Percentiles rank a stretch among this genome's conserved stretches.
phyloP scores from a whole-genome alignment of 1,140 invertebrate genomes.

The Hypothenemus hampei region DNA sequence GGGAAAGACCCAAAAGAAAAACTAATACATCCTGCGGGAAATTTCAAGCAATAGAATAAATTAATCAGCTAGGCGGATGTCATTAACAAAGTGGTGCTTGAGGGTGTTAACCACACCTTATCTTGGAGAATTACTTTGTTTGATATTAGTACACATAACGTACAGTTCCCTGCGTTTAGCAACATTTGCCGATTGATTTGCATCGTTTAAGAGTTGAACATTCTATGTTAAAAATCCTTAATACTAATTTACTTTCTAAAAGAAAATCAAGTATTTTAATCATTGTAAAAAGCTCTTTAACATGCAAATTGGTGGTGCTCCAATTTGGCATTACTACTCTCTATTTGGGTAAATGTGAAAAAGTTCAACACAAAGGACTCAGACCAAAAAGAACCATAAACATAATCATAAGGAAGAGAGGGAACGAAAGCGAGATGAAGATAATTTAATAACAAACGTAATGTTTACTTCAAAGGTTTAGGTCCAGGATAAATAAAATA shows the following conservation, averaged over 20 bases:
- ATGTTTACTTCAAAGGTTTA: no score
- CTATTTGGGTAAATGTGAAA: conserved; percentile 4
- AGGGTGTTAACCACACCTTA: conserved; percentile 2
- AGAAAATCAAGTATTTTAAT: no score
- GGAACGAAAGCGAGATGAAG: neutral
- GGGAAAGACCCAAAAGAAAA: conserved; percentile 11
- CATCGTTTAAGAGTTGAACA: no score
- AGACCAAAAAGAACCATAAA: conserved; percentile 6
- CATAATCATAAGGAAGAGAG: conserved; percentile 4
- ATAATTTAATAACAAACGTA: conserved; percentile 7
- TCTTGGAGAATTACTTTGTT: neutral
- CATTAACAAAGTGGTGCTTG: conserved; percentile 11
- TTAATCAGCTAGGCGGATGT: conserved; percentile 16
- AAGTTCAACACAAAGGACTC: neutral
- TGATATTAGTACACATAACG: no score
- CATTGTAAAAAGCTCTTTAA: no score
- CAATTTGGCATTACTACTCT: neutral
- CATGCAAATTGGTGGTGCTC: conserved; percentile 1
- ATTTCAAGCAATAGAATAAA: conserved; percentile 9
- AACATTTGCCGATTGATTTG: no score
- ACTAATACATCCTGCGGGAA: conserved; percentile 9
- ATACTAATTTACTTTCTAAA: no score
- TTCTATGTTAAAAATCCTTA: no score
- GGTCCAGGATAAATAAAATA: neutral
- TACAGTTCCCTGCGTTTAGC: no score